Conservation (phyloP, 2,113 vertebrate species). For the Pyrgilauda ruficollis region DNA sequence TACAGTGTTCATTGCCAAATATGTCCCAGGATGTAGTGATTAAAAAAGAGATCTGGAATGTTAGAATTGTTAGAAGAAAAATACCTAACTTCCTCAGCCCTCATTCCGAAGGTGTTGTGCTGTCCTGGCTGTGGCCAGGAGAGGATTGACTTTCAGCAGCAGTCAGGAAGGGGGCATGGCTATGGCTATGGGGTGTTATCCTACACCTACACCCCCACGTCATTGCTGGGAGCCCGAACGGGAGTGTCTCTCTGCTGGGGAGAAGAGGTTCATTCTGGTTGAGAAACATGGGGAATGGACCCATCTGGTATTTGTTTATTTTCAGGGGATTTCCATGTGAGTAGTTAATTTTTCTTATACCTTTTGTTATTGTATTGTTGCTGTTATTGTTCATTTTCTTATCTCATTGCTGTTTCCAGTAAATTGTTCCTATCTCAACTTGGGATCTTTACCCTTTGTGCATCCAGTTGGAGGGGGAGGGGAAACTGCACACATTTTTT, state of each 20-base stretch:
- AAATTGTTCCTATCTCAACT: neutral
- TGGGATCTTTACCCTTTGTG: neutral
- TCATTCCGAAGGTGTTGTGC: neutral
- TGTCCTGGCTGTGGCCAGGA: neutral
- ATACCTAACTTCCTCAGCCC: no score
- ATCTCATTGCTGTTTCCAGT: neutral
- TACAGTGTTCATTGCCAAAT: neutral
- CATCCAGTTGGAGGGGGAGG: neutral
- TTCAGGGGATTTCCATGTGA: neutral
- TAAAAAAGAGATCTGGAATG: neutral
- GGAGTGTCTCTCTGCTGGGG: neutral
- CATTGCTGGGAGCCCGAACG: neutral
- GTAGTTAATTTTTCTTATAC: neutral
- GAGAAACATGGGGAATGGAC: fast-evolving
- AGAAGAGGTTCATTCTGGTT: neutral
- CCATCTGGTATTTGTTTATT: neutral
- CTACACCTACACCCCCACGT: neutral
- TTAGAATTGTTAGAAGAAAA: neutral
- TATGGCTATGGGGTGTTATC: neutral
- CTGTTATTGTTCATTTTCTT: neutral
- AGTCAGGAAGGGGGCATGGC: neutral
- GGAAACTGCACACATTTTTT: neutral
- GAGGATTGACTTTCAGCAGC: neutral
- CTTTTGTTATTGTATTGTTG: neutral
- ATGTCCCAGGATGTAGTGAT: neutral